Conservation (phyloP, 2,797 vertebrate genomes). For the Acipenser oxyrinchus region DNA sequence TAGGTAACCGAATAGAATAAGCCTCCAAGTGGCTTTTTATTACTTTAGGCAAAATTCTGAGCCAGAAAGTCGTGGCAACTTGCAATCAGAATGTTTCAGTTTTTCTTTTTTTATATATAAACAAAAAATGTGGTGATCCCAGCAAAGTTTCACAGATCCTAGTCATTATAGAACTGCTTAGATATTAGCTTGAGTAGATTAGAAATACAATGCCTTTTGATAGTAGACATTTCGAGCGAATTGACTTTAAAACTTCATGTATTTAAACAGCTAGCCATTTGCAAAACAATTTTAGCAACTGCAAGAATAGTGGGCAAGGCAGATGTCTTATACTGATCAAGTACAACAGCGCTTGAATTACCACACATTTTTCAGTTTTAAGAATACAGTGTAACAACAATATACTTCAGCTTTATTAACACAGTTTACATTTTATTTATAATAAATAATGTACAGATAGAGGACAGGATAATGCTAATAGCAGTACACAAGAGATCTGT, state of each 20-base stretch:
- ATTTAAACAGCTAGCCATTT: no score
- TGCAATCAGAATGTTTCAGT: background rate
- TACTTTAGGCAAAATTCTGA: slow-evolving; percentile 21
- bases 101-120: background rate
- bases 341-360: no score
- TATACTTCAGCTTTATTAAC: no score
- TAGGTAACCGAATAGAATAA: slow-evolving; percentile 10
- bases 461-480: slow-evolving; percentile 57
- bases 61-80: slow-evolving; percentile 30
- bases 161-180: slow-evolving; percentile 30
- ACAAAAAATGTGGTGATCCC: slow-evolving; percentile 29
- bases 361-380: no score
- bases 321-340: no score
- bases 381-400: no score
- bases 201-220: no score
- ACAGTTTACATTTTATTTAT: no score
- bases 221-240: background rate
- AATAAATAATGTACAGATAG: slow-evolving; percentile 7
- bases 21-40: slow-evolving; percentile 26
- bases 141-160: slow-evolving; percentile 26
- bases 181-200: background rate
- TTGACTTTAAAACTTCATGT: slow-evolving; percentile 37
- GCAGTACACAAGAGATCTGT: slow-evolving; percentile 59
- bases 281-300: no score
- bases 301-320: no score